Evolutionary conservation across 2,888 invertebrate species (phyloP), one percentile per base, ranked within the genome.

Genomic region (Dromius quadrimaculatus): DNA sequence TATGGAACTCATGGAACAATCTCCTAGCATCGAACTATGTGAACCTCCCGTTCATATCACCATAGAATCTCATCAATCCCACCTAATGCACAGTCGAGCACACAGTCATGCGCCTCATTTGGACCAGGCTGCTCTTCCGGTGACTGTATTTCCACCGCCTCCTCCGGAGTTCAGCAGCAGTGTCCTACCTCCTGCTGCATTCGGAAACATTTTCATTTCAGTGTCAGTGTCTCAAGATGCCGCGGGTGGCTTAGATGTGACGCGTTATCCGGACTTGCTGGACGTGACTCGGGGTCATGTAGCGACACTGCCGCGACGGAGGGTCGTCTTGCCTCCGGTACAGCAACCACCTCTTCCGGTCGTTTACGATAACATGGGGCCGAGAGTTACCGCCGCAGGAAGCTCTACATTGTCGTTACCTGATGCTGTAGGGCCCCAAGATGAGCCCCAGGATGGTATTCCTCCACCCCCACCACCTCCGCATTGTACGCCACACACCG

Each of bases 301-400:
- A 83, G 84, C 78, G 75, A 83, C 81, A 77, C 79, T 79, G 78
- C 83, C 79, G 72, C 80, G 79, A 76, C 79, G 85, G 71, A 59
- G 70, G 3, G 70, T 57, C 50, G 65, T 50, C n/a, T 20, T 57
- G 20, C 71, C 78, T 9, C 43, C 72, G 69, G 68, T 71, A 72
- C 77, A 41, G 71, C 76, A 66, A 62, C 81, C 79, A 77, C 86
- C 83, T 79, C 80, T 87, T 62, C 86, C 86, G 73, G 89, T 91
- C 64, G 90, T 91, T 73, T 94, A 95, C 81, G 95, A 95, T 83
- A 94, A 94, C 83, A 93, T 94, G 91, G 94, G 94, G 4, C 92
- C 94, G 63, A 87, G 94, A 74, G 92, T 94, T 62, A 95, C 94
- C 6, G 94, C 94, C 32, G 92, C 93, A 73, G 95, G 95, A 54